phyloP scores from a whole-genome alignment of 2,888 invertebrate species.

The Cheilosia urbana region DNA sequence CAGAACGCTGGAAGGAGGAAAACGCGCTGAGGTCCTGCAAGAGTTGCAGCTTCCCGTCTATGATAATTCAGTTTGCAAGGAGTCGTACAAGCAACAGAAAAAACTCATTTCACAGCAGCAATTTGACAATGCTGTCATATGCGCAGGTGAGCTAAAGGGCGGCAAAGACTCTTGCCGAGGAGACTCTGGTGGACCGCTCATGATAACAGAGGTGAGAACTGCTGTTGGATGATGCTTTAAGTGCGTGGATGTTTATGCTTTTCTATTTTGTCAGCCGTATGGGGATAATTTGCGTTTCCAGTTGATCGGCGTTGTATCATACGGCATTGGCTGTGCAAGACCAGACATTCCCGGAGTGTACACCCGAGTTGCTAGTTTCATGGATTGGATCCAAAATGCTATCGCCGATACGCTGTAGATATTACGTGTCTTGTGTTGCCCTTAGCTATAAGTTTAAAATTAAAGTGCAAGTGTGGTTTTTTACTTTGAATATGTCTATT shows the following conservation, averaged over 20 bases:
- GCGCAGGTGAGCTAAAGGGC: constrained; percentile 81
- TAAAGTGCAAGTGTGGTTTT: too few species aligned
- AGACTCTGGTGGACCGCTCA: constrained; percentile 83
- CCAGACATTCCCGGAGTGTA: constrained; percentile 87
- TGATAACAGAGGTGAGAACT: constrained; percentile 80
- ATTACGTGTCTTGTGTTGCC: too few species aligned
- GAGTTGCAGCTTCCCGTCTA: constrained; percentile 90
- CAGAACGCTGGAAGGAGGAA: constrained; percentile 85
- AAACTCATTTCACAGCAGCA: constrained; percentile 79
- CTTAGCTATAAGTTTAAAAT: not conserved
- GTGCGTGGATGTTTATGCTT: not conserved
- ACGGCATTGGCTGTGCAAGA: constrained; percentile 87
- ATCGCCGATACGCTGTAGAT: constrained; percentile 63
- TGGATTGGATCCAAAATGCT: constrained; percentile 86
- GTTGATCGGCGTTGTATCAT: constrained; percentile 87
- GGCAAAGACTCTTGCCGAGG: constrained; percentile 83
- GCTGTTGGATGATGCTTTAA: not conserved
- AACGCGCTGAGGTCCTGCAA: constrained; percentile 87
- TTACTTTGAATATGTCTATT: too few species aligned
- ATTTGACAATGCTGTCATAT: constrained; percentile 81
- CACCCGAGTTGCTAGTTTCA: constrained; percentile 85
- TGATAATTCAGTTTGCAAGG: constrained; percentile 86
- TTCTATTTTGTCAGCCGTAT: constrained; percentile 80
- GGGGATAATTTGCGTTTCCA: constrained; percentile 86
- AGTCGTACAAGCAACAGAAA: constrained; percentile 79